These are phyloP conservation scores for Stichopus horrens DNA, from an alignment of 53 echinoderm and acorn worm species.

Conservation along the genomic window DNA sequence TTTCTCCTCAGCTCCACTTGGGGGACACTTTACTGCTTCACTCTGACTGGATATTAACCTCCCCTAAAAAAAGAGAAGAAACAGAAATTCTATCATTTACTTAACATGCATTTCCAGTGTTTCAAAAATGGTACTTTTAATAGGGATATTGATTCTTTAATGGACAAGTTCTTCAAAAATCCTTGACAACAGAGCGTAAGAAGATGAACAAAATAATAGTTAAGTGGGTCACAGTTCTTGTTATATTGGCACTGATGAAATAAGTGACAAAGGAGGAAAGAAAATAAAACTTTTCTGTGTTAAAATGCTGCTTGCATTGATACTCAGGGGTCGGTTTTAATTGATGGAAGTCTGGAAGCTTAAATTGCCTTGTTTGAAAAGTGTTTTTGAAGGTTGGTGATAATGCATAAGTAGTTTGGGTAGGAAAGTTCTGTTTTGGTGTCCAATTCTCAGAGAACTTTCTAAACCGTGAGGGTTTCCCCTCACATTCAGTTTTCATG, in stretches of 20 bases:
- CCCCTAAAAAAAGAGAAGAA: neutral
- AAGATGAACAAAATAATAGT: neutral
- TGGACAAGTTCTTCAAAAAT: slow-evolving; percentile 31
- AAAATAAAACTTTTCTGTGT: neutral
- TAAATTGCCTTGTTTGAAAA: neutral
- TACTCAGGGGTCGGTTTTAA: neutral
- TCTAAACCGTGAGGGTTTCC: too few species aligned
- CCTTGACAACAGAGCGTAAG: neutral
- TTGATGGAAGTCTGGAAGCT: neutral
- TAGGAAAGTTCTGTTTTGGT: too few species aligned
- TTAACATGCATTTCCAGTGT: neutral
- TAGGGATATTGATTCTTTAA: slow-evolving; percentile 34
- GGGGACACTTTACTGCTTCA: neutral
- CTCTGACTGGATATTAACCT: too few species aligned
- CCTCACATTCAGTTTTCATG: too few species aligned
- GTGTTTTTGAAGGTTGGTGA: too few species aligned
- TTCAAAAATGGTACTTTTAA: slow-evolving; percentile 19
- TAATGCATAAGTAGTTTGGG: too few species aligned
- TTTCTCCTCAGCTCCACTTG: neutral
- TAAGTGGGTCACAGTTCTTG: slow-evolving; percentile 8
- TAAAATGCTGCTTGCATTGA: neutral
- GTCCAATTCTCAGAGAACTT: too few species aligned
- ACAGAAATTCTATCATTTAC: neutral
- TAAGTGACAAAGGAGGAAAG: neutral
- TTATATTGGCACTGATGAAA: neutral